phyloP scores from a whole-genome alignment of 2,888 invertebrate species.

The Hypolimnas misippus region DNA sequence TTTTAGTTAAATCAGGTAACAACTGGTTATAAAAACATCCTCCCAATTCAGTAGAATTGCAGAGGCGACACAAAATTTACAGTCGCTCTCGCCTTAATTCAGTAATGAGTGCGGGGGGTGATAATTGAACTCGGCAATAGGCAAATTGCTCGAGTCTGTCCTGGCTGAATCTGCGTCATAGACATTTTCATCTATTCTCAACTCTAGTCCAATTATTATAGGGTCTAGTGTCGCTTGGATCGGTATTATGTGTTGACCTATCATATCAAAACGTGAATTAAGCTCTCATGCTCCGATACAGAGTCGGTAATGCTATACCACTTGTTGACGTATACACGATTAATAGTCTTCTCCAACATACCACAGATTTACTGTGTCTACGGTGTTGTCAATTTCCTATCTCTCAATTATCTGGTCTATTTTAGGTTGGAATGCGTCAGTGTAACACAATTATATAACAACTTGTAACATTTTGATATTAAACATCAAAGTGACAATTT shows the following conservation, averaged over 20 bases:
- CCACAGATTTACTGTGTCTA: conserved; percentile 75
- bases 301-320: conserved; percentile 56
- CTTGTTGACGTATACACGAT: conserved; percentile 59
- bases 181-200: conserved; percentile 46
- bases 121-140: conserved; percentile 82
- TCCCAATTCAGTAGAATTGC: conserved; percentile 60
- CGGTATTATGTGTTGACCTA: conserved; percentile 46
- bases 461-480: conserved; percentile 3
- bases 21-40: conserved; percentile 61
- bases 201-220: conserved; percentile 52
- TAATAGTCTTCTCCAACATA: conserved; percentile 61
- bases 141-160: conserved; percentile 77
- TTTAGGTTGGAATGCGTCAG: conserved; percentile 61
- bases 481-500: background rate
- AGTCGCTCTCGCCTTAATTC: conserved; percentile 79
- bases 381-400: conserved; percentile 66
- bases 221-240: conserved; percentile 50
- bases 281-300: conserved; percentile 59
- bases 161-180: conserved; percentile 58
- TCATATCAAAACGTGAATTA: conserved; percentile 63
- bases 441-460: conserved; percentile 16
- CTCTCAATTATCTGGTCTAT: conserved; percentile 62
- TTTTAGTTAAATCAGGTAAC: conserved; percentile 54
- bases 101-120: conserved; percentile 82
- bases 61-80: conserved; percentile 77